phyloP scores from a whole-genome alignment of 2,113 vertebrate genomes.

The Ophthalmotilapia sp. region DNA sequence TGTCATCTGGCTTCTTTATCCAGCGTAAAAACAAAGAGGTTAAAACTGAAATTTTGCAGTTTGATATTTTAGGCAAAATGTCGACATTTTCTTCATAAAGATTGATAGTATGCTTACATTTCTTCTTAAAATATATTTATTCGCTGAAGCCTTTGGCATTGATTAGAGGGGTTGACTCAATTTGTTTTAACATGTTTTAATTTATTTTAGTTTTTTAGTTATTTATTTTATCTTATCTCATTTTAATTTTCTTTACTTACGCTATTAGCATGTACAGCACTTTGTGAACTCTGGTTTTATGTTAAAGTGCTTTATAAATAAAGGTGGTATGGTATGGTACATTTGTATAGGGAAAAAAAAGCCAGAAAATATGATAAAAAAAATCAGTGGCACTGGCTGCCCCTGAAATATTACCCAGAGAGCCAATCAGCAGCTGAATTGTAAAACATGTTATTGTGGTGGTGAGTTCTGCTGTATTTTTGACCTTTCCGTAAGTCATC shows the following conservation, averaged over 20 bases:
- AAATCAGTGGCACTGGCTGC: rapidly evolving
- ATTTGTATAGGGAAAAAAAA: rapidly evolving
- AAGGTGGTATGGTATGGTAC: no score
- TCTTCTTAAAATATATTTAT: not conserved
- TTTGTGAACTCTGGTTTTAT: no score
- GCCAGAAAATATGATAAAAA: rapidly evolving
- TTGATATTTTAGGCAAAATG: not conserved
- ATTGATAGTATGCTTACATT: not conserved
- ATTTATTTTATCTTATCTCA: no score
- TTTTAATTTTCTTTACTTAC: no score
- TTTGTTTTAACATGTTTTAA: no score
- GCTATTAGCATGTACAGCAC: no score
- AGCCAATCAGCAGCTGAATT: rapidly evolving
- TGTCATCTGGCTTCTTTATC: not conserved
- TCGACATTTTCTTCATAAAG: not conserved
- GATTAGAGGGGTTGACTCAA: no score
- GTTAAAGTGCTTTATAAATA: no score
- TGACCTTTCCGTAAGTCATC: not conserved
- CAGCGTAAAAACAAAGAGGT: not conserved
- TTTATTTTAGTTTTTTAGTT: no score
- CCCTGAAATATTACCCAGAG: not conserved
- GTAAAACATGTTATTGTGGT: not conserved
- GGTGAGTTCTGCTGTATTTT: not conserved
- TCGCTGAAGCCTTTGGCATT: no score
- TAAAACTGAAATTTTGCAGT: not conserved